A percentile compares a stretch with the other conserved stretches of the same genome.
Evolutionary conservation across 2,888 invertebrate species (phyloP).

Genomic region (Hipparchia semele): DNA sequence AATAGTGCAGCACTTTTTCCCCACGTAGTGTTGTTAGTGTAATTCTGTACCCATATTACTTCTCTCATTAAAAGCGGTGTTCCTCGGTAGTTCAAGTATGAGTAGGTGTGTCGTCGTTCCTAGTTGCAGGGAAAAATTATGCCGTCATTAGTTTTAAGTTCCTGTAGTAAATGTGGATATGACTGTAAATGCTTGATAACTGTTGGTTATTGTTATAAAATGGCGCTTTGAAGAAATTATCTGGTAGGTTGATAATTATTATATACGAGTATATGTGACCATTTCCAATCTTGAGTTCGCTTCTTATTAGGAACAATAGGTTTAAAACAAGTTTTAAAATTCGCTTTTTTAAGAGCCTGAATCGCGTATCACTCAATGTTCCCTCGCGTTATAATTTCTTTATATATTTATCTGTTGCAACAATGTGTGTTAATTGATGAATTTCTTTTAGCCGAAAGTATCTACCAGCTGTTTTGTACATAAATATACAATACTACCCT

Average conservation of each 20-base stretch:
- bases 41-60: neutral
- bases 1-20: neutral
- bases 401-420: constrained; percentile 32
- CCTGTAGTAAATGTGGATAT: neutral
- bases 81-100: constrained; percentile 13
- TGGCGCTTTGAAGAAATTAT: no score
- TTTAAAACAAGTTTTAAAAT: neutral
- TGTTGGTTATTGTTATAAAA: neutral
- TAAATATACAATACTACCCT: no score
- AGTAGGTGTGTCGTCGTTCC: neutral
- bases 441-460: constrained; percentile 42
- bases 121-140: constrained; percentile 19
- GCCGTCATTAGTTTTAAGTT: constrained; percentile 33
- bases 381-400: neutral
- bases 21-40: no score
- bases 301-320: neutral
- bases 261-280: neutral
- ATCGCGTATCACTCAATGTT: constrained; percentile 17
- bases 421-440: constrained; percentile 46
- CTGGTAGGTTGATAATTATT: no score
- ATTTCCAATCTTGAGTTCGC: neutral
- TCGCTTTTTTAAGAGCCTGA: constrained; percentile 13
- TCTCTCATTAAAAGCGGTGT: constrained; percentile 30
- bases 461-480: no score
- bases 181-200: neutral